phyloP scores from a whole-genome alignment of 2,113 vertebrate genomes.

The Camelus bactrianus region DNA sequence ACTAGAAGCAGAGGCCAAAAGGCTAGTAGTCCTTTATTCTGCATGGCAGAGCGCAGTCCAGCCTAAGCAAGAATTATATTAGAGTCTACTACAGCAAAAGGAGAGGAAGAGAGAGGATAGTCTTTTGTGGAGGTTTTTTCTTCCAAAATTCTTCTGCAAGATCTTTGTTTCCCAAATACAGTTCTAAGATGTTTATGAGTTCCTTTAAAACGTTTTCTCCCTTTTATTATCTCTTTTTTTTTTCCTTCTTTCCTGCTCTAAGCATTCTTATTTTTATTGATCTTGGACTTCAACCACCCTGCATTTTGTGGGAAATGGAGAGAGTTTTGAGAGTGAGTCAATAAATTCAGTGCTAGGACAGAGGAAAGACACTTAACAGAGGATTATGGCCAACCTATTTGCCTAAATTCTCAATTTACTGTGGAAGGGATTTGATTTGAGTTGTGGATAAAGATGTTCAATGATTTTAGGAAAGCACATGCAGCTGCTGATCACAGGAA shows the following conservation, averaged over 20 bases:
- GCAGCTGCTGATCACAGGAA: slow-evolving; percentile 2
- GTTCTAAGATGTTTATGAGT: slow-evolving; percentile 19
- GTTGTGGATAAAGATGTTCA: slow-evolving; percentile 25
- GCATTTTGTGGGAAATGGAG: slow-evolving; percentile 72
- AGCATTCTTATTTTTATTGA: slow-evolving; percentile 74
- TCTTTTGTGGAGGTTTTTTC: neutral
- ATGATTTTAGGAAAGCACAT: slow-evolving; percentile 43
- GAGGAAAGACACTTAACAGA: slow-evolving; percentile 60
- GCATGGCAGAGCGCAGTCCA: slow-evolving; percentile 52
- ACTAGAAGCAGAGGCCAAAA: slow-evolving; percentile 67
- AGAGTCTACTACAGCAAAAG: neutral
- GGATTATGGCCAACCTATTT: slow-evolving; percentile 13
- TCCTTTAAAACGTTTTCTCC: slow-evolving; percentile 55
- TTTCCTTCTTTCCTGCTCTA: slow-evolving; percentile 56
- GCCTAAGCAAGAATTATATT: slow-evolving; percentile 33
- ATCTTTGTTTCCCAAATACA: neutral
- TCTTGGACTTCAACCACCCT: slow-evolving; percentile 63
- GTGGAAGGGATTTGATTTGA: slow-evolving; percentile 34
- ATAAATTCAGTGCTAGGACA: slow-evolving; percentile 62
- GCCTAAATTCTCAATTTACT: slow-evolving; percentile 53
- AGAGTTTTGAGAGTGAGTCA: slow-evolving; percentile 64
- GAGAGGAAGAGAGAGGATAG: neutral
- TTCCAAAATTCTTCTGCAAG: slow-evolving; percentile 10
- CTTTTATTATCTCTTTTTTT: slow-evolving; percentile 41
- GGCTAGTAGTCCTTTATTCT: slow-evolving; percentile 65